Percentiles rank a stretch among this genome's conserved stretches.
Evolutionary conservation across 2,113 vertebrate genomes (phyloP).

Genomic region (Turnix velox): DNA sequence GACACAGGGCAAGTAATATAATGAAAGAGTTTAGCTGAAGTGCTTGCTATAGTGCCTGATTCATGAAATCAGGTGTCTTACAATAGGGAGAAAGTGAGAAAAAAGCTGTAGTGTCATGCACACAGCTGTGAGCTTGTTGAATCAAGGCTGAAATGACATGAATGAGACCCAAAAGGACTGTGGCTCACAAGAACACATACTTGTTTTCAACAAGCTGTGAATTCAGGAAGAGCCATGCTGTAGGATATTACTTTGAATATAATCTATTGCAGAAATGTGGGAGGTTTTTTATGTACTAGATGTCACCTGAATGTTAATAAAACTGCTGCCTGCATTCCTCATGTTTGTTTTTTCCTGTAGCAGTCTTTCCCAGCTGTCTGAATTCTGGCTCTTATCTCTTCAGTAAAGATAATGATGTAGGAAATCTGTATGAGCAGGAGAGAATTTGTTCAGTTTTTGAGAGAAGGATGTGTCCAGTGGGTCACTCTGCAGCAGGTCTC

Average conservation of each 20-base stretch:
- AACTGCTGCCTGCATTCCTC: background rate
- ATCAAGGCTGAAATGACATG: background rate
- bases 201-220: background rate
- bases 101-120: background rate
- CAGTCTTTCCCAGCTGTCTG: background rate
- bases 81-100: background rate
- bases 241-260: background rate
- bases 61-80: background rate
- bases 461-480: background rate
- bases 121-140: background rate
- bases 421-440: background rate
- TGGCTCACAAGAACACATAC: background rate
- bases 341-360: background rate
- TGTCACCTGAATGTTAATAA: background rate
- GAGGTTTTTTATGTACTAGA: background rate
- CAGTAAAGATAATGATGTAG: background rate
- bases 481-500: background rate
- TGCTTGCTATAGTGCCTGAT: accelerated
- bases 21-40: background rate
- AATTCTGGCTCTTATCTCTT: background rate
- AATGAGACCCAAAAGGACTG: background rate
- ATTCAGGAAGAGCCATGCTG: background rate
- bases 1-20: background rate
- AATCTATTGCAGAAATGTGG: background rate
- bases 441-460: background rate